A percentile compares a stretch with the other conserved stretches of the same genome.
Conservation (phyloP, 2,113 vertebrate species). For the Calypte anna region DNA sequence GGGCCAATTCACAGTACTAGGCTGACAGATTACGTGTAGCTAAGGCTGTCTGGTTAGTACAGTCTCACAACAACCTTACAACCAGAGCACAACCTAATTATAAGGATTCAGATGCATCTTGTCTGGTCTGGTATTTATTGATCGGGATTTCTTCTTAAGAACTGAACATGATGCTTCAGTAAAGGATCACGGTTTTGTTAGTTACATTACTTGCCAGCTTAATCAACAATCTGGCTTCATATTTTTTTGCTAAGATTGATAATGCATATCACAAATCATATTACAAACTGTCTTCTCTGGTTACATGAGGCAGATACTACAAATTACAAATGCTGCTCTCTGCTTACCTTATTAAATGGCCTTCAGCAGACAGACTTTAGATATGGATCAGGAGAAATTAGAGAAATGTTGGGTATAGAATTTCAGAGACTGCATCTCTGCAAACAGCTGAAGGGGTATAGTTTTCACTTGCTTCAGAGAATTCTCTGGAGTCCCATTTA, state of each 20-base stretch:
- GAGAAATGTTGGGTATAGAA: conserved; percentile 36
- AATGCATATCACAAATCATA: conserved; percentile 23
- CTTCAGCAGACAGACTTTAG: conserved; percentile 40
- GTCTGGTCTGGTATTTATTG: neutral
- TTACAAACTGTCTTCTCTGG: neutral
- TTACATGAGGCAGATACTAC: conserved; percentile 49
- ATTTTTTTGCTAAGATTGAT: conserved; percentile 43
- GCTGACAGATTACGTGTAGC: accelerated
- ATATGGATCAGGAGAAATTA: conserved; percentile 62
- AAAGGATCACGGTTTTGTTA: neutral
- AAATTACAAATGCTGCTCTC: conserved; percentile 34
- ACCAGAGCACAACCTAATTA: neutral
- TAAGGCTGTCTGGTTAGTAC: neutral
- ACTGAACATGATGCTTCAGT: neutral
- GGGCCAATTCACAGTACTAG: neutral
- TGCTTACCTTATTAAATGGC: conserved; percentile 41
- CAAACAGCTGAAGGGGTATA: conserved; percentile 56
- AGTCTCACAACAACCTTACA: neutral
- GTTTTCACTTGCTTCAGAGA: conserved; percentile 57
- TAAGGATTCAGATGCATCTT: neutral
- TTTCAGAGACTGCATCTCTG: conserved; percentile 48
- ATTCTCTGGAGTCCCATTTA: conserved; percentile 59
- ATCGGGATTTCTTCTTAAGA: neutral
- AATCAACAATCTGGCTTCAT: neutral
- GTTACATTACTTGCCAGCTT: neutral